Evolutionary conservation across 35 echinoderm and acorn worm species (phyloP).

Genomic region (Heliocidaris erythrogramma): DNA sequence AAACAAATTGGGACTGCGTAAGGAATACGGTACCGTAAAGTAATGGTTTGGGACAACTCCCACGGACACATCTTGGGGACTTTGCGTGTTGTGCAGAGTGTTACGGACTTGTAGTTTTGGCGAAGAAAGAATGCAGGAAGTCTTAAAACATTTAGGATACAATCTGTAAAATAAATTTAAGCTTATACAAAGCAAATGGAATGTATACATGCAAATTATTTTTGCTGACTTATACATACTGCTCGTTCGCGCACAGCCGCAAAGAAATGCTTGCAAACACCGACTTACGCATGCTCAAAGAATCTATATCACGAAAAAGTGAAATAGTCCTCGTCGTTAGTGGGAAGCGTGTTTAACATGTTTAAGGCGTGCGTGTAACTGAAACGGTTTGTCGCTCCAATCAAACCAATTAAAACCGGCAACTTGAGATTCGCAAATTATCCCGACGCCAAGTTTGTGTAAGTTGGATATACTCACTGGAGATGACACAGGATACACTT

Average conservation of each 20-base stretch:
- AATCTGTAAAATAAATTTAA: no score
- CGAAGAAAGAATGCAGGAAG: no score
- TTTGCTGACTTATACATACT: no score
- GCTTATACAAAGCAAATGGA: no score
- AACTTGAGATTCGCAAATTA: constrained; percentile 29
- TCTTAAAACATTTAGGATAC: no score
- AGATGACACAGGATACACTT: constrained; percentile 5
- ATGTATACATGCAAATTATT: no score
- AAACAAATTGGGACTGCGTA: neutral
- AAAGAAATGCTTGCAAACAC: no score
- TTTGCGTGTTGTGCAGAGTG: no score
- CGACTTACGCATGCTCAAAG: no score
- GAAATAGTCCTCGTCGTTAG: neutral
- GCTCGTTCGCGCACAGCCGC: no score
- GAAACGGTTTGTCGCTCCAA: constrained; percentile 24
- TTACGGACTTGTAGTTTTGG: no score
- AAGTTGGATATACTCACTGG: neutral
- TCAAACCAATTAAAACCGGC: constrained; percentile 31
- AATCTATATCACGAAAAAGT: no score
- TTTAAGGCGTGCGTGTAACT: neutral
- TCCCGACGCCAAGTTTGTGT: neutral
- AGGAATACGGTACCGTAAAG: neutral
- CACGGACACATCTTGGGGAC: neutral
- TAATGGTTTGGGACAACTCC: neutral
- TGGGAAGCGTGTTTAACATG: neutral